Conservation (phyloP, 2,888 invertebrate species). For the Girardia tigrina region DNA sequence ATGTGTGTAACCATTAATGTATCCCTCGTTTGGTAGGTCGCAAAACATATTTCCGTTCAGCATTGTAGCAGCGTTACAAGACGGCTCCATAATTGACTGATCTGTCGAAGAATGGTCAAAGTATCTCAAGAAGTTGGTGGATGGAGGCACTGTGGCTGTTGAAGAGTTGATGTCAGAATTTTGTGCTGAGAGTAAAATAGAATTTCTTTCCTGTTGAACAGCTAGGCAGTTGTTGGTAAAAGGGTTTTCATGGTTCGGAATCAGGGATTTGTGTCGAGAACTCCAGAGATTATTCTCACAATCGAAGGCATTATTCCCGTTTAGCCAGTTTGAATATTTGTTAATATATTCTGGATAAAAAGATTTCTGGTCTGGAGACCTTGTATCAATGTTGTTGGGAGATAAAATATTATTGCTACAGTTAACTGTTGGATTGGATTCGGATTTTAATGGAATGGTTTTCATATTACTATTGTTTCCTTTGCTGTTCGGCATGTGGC, state of each 20-base stretch:
- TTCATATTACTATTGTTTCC: no score
- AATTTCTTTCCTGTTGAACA: background rate
- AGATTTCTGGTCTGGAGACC: background rate
- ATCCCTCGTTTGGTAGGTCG: background rate
- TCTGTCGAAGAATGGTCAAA: background rate
- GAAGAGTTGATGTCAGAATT: background rate
- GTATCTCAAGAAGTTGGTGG: background rate
- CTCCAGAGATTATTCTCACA: background rate
- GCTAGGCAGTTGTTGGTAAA: background rate
- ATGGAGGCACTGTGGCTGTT: background rate
- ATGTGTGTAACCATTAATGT: background rate
- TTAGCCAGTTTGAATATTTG: background rate
- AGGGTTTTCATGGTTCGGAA: background rate
- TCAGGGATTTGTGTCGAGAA: background rate
- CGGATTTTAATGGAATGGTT: background rate
- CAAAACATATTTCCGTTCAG: background rate
- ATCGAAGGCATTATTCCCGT: background rate
- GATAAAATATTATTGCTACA: background rate
- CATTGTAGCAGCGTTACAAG: background rate
- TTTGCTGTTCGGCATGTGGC: no score
- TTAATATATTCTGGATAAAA: background rate
- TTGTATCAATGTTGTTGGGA: background rate
- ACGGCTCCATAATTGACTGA: background rate
- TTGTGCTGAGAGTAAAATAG: background rate
- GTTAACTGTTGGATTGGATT: background rate